A percentile compares a stretch with the other conserved stretches of the same genome.
These are phyloP conservation scores for Tetragnatha montana DNA, from an alignment of 2,888 invertebrate genomes.

Conservation along the genomic window DNA sequence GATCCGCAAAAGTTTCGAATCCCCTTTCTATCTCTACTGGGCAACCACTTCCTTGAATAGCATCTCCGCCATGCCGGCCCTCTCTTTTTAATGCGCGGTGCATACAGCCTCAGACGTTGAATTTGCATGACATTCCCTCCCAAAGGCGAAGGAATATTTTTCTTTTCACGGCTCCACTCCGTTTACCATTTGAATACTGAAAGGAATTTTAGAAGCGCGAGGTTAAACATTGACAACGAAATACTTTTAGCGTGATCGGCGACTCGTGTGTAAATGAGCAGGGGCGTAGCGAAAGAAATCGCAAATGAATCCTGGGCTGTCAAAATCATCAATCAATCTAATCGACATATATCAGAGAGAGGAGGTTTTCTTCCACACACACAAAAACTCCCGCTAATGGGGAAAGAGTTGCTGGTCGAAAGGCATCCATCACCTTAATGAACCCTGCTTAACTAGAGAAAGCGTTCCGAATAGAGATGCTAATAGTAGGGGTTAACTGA, in stretches of 20 bases:
- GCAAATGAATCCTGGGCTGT: constrained; percentile 62
- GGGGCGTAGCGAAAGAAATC: constrained; percentile 55
- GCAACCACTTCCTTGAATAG: constrained; percentile 29
- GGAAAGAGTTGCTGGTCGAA: constrained; percentile 32
- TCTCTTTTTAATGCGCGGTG: constrained; percentile 21
- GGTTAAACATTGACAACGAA: constrained; percentile 68
- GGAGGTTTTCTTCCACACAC: constrained; percentile 10
- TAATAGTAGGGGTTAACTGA: constrained; percentile 27
- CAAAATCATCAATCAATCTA: constrained; percentile 70
- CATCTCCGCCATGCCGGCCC: not conserved
- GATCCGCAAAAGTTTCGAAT: not conserved
- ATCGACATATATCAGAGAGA: constrained; percentile 62
- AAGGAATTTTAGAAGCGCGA: constrained; percentile 54
- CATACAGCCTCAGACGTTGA: constrained; percentile 34
- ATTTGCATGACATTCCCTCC: constrained; percentile 59
- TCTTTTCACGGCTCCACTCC: constrained; percentile 59
- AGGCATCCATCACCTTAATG: constrained; percentile 68
- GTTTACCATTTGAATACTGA: constrained; percentile 70
- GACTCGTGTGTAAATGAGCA: constrained; percentile 67
- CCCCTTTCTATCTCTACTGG: not conserved
- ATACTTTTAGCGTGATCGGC: constrained; percentile 65
- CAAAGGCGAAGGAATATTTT: constrained; percentile 46
- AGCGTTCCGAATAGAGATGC: constrained; percentile 27
- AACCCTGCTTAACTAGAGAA: constrained; percentile 50
- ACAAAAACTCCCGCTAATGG: constrained; percentile 56